phyloP scores from a whole-genome alignment of 2,113 vertebrate genomes.

The Glaucidium brasilianum region DNA sequence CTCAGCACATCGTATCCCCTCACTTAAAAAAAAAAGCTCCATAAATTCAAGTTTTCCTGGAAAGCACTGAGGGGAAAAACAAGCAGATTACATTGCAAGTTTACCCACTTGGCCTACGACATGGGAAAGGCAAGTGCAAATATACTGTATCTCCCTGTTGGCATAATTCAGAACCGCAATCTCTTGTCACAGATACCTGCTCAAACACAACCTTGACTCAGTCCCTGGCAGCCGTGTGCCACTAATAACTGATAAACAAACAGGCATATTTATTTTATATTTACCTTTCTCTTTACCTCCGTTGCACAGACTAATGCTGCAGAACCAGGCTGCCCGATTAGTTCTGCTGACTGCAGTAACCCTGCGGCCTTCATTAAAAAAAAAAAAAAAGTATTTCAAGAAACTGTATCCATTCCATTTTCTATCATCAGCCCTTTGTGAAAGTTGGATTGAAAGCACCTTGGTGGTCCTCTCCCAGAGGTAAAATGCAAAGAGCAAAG shows the following conservation, averaged over 20 bases:
- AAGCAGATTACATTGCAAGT: neutral
- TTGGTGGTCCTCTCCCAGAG: slow-evolving; percentile 17
- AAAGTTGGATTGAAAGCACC: slow-evolving; percentile 19
- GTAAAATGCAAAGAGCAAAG: slow-evolving; percentile 17
- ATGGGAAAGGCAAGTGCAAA: neutral
- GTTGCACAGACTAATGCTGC: neutral
- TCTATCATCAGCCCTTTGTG: neutral
- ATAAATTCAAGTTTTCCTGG: neutral
- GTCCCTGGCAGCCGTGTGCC: neutral
- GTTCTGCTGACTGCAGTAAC: slow-evolving; percentile 24
- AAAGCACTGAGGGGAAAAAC: neutral
- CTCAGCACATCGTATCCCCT: neutral
- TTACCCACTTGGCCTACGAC: neutral
- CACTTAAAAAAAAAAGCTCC: neutral
- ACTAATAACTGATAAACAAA: slow-evolving; percentile 26
- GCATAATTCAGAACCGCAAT: neutral
- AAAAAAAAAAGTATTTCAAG: neutral
- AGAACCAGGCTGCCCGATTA: neutral
- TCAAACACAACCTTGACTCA: neutral
- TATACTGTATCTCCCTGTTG: neutral
- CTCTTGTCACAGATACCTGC: slow-evolving; percentile 5
- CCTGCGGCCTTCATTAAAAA: slow-evolving; percentile 8
- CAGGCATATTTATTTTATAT: slow-evolving; percentile 1
- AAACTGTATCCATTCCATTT: neutral
- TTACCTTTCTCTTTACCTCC: slow-evolving; percentile 18